Evolutionary conservation across 2,888 invertebrate species (phyloP).

Genomic region (Portevinia maculata): DNA sequence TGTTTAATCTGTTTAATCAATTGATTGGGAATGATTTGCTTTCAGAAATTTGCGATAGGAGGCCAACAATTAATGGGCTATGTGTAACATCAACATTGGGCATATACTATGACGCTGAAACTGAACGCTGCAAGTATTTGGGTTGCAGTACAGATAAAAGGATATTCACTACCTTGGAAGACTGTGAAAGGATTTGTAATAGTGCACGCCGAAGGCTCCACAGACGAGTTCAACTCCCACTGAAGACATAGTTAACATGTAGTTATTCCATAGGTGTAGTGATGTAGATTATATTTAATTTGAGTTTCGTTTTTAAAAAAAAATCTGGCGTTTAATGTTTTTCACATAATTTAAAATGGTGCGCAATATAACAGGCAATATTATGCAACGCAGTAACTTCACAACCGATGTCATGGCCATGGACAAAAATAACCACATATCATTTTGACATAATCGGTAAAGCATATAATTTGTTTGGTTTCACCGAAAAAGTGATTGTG

Average conservation of each 20-base stretch:
- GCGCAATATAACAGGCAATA: background rate
- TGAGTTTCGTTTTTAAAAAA: no score
- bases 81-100: conserved; percentile 79
- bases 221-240: conserved; percentile 28
- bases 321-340: no score
- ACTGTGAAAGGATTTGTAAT: conserved; percentile 80
- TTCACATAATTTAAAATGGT: background rate
- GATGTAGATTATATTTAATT: background rate
- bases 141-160: conserved; percentile 79
- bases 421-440: no score
- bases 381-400: no score
- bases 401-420: no score
- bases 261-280: conserved; percentile 12
- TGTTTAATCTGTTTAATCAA: background rate
- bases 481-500: no score
- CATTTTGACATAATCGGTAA: no score
- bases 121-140: conserved; percentile 79
- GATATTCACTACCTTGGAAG: conserved; percentile 78
- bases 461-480: no score
- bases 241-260: conserved; percentile 10
- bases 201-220: conserved; percentile 77
- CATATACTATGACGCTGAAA: conserved; percentile 80
- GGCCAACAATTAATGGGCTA: conserved; percentile 79
- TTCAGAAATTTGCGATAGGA: conserved; percentile 78
- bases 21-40: conserved; percentile 12